phyloP scores from a whole-genome alignment of 2,888 invertebrate genomes.

The Drosophila picticornis region DNA sequence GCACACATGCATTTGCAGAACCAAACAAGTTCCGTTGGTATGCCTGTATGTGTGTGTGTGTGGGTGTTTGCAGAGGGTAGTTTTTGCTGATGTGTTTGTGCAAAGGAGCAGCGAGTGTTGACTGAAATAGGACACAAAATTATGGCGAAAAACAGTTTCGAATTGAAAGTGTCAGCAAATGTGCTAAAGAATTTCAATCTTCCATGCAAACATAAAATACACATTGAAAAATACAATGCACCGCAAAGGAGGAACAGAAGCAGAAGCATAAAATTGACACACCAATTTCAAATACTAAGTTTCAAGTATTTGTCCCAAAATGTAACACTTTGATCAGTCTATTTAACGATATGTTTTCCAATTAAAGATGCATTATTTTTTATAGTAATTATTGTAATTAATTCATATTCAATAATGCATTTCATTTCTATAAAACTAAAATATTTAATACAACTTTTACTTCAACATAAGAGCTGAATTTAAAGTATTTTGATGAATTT shows the following conservation, averaged over 20 bases:
- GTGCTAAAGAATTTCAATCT: constrained; percentile 48
- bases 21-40: neutral
- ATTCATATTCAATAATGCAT: neutral
- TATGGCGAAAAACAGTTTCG: constrained; percentile 32
- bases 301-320: neutral
- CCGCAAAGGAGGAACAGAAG: neutral
- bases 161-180: constrained; percentile 59
- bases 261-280: neutral
- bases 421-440: rapidly evolving
- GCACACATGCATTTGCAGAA: neutral
- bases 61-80: constrained; percentile 37
- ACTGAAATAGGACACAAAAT: constrained; percentile 37
- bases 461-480: neutral
- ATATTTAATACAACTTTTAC: neutral
- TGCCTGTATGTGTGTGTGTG: neutral
- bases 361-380: neutral
- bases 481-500: neutral
- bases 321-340: rapidly evolving
- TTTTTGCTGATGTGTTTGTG: constrained; percentile 34
- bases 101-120: constrained; percentile 24
- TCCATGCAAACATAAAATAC: constrained; percentile 2
- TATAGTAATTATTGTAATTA: neutral
- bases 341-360: neutral
- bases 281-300: neutral
- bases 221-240: constrained; percentile 15